Conservation (phyloP, 2,888 invertebrate genomes). For the Agrotis ipsilon region DNA sequence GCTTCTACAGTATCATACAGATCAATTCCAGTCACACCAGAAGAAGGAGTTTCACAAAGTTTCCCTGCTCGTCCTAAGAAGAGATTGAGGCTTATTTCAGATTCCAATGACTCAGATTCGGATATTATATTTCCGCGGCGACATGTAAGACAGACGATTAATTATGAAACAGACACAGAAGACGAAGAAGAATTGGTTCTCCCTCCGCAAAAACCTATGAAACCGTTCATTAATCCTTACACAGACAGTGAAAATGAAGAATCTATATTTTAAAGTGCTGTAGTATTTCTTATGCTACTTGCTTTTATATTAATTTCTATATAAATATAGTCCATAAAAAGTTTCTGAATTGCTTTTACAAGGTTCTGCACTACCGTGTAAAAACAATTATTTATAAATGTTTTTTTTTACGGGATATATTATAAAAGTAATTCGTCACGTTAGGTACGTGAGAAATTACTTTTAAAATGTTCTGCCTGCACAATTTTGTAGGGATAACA, state of each 20-base stretch:
- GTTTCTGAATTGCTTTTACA: no score
- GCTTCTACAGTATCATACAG: conserved; percentile 30
- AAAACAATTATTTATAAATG: not conserved
- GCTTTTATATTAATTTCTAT: not conserved
- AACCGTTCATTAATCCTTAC: conserved; percentile 28
- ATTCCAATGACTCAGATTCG: conserved; percentile 12
- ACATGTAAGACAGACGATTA: conserved; percentile 13
- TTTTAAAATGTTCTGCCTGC: no score
- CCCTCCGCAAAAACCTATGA: conserved; percentile 17
- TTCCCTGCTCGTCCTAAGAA: conserved; percentile 15
- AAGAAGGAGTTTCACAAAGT: conserved; percentile 17
- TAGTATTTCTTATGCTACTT: not conserved
- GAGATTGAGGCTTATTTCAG: conserved; percentile 14
- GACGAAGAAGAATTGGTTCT: conserved; percentile 19
- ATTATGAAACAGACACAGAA: conserved; percentile 11
- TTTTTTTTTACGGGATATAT: not conserved
- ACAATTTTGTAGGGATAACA: not conserved
- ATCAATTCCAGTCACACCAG: conserved; percentile 26
- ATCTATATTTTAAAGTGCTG: conserved; percentile 22
- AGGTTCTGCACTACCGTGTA: not conserved
- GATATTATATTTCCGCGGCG: conserved; percentile 5
- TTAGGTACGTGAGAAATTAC: no score
- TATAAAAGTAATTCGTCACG: no score
- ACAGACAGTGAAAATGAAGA: conserved; percentile 28
- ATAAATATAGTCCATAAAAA: not conserved